Percentiles rank a stretch among this genome's conserved stretches.
phyloP scores from a whole-genome alignment of 2,888 invertebrate species.

The Polyploca ridens region DNA sequence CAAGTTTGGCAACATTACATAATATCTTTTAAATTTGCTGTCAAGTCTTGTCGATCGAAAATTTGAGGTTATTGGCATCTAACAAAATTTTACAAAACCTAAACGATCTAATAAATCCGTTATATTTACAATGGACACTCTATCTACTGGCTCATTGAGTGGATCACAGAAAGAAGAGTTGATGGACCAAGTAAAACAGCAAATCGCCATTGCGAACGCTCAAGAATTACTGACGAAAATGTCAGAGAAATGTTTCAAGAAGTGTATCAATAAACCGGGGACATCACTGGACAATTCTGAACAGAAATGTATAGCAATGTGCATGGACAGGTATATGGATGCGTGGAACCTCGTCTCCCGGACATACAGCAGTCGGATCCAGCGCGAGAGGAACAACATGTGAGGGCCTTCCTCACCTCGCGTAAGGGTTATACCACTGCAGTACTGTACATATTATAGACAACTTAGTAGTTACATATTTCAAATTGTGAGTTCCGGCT shows the following conservation, averaged over 20 bases:
- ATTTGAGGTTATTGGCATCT: slow-evolving; percentile 61
- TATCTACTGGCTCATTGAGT: slow-evolving; percentile 83
- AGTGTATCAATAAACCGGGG: slow-evolving; percentile 96
- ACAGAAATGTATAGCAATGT: slow-evolving; percentile 98
- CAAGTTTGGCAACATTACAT: slow-evolving; percentile 3
- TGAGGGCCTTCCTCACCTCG: slow-evolving; percentile 67
- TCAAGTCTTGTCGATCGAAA: slow-evolving; percentile 11
- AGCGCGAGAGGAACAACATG: slow-evolving; percentile 89
- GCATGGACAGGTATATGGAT: slow-evolving; percentile 99
- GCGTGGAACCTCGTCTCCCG: slow-evolving; percentile 96
- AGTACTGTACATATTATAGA: slow-evolving; percentile 73
- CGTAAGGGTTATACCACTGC: slow-evolving; percentile 44
- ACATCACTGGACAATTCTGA: slow-evolving; percentile 94
- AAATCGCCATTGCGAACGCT: slow-evolving; percentile 96
- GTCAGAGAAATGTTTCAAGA: slow-evolving; percentile 98
- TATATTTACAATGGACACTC: slow-evolving; percentile 82
- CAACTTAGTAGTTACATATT: slow-evolving; percentile 68
- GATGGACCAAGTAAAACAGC: slow-evolving; percentile 97
- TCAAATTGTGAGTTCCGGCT: slow-evolving; percentile 61
- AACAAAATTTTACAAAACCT: slow-evolving; percentile 34
- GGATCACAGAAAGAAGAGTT: slow-evolving; percentile 92
- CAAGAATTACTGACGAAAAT: slow-evolving; percentile 98
- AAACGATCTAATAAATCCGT: slow-evolving; percentile 22
- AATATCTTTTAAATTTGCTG: not conserved
- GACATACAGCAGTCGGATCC: slow-evolving; percentile 93